Evolutionary conservation across 2,888 invertebrate species (phyloP), one percentile per base, ranked within the genome.

Genomic region (Nephrotoma guestfalica): DNA sequence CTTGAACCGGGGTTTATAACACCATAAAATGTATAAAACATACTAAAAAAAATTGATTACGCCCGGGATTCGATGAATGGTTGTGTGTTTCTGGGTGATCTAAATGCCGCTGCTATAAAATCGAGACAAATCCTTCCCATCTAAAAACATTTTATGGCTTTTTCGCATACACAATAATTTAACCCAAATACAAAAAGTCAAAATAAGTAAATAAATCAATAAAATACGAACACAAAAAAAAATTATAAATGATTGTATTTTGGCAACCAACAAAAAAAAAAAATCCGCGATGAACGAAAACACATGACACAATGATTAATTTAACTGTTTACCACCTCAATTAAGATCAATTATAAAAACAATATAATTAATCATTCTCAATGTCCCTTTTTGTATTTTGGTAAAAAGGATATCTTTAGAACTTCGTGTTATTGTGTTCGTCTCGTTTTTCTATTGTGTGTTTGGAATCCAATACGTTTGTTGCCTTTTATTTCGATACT

Each of bases 331-430:
- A 85, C 85, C 85, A 85, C 85, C 43, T 85, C 85, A 85, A 85
- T 85, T 85, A 85, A 85, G 85, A 85, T 85, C 85, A 85, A 85
- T 85, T 85, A 85, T 85, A 85, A 85, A 42, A 85, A 85, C 85
- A 85, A 85, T 43, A 43, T 85, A 85, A 85, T 85, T 85, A 85
- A 85, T 85, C 85, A 85, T 85, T 85, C 85, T 85, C 43, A 84
- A 41, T 41, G 41, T 41, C 42, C 84, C 84, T 71, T 51, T 13
- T 51, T 51, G 5, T 51, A 15, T 15, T 71, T 71, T 71, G 9
- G 11, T 18, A 71, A 71, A 71, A 71, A 71, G 71, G 71, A 71
- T 71, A 71, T 71, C 71, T 71, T 71, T 71, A 71, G 30, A 71
- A 71, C 5, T 9, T 71, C n/a, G 18, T 71, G 71, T 71, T 71